Base-by-base conservation (phyloP, 2,113 vertebrate genomes). In the Phainopepla nitens region DNA sequence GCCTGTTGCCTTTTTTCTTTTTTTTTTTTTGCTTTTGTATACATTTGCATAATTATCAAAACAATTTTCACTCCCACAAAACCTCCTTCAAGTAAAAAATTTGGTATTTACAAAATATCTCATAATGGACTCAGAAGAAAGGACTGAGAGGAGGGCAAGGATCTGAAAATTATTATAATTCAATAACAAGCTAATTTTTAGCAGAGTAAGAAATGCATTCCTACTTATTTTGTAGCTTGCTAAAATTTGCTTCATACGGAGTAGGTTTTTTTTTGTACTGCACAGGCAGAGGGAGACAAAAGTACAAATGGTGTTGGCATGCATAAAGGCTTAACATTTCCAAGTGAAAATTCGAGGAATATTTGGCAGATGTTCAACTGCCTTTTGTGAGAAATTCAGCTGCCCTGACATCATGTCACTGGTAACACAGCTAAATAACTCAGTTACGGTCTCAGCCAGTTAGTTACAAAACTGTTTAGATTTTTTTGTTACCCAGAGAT, bases 351-450 rank as follows among this genome's bases (percentile, higher is more conserved):
- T 65, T 44, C 4, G 21, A 50, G 54, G 69, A 72, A 71, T 86
- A 95, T 47, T 9, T 88, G 50, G 62, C 78, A 79, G 45, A 76
- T 76, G 68, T 33, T 89, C 50, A 61, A 69, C 3, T 47, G 73
- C 23, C 66, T 83, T 90, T 83, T 95, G 60, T 70, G 54, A 96
- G 60, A 92, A 92, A 89, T 92, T 87, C 65, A 84, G 50, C 58
- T 86, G 68, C 58, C 58, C 39, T 82, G n/a, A 62, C 1, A 0
- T 81, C 42, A 25, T 20, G 24, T 35, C 56, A 56, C 16, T 77
- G 71, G 56, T 41, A 91, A 76, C 25, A 91, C 14, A 88, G 62
- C 23, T 66, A 81, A 91, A 70, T 58, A 94, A 57, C 44, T 80
- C 51, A n/a, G 71, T 50, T 65, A 71, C 29, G 69, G 33, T 19